A percentile compares a stretch with the other conserved stretches of the same genome.
Evolutionary conservation across 1,140 invertebrate species (phyloP).

Genomic region (Cotesia vestalis): DNA sequence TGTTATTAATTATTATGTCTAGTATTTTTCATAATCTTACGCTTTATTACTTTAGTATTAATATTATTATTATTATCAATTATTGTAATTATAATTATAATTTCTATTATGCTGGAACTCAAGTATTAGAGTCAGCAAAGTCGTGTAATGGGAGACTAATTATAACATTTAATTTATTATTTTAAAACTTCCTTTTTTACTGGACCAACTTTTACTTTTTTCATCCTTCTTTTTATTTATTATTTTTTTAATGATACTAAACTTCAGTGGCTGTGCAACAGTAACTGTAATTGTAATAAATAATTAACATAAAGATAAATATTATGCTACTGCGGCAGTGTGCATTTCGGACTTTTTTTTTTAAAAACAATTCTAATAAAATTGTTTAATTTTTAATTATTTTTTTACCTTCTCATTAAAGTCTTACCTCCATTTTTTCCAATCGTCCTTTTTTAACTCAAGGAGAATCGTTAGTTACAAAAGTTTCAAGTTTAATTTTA

Average conservation of each 20-base stretch:
- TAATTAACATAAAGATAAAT: constrained; percentile 65
- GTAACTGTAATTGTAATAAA: constrained; percentile 60
- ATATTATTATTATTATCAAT: constrained; percentile 47
- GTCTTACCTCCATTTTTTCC: constrained; percentile 13
- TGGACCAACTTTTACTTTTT: neutral
- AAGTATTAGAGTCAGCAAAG: constrained; percentile 58
- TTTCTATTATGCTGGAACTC: constrained; percentile 43
- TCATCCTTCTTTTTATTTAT: constrained; percentile 34
- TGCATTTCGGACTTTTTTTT: constrained; percentile 53
- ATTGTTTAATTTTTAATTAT: constrained; percentile 40
- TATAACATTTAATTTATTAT: constrained; percentile 41
- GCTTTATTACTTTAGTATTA: constrained; percentile 54
- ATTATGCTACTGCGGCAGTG: constrained; percentile 64
- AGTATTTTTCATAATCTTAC: constrained; percentile 57
- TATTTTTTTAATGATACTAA: too few relatives aligned
- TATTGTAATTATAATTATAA: constrained; percentile 33
- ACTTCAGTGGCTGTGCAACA: constrained; percentile 51
- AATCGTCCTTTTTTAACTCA: neutral
- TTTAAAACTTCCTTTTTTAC: constrained; percentile 6
- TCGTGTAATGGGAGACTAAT: constrained; percentile 60
- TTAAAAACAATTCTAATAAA: constrained; percentile 46
- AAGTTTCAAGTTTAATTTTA: too few relatives aligned
- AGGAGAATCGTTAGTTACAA: neutral
- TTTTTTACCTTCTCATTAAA: constrained; percentile 19
- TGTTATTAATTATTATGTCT: constrained; percentile 64